Base-by-base conservation (phyloP, 2,113 vertebrate species). In the Hipposideros armiger region DNA sequence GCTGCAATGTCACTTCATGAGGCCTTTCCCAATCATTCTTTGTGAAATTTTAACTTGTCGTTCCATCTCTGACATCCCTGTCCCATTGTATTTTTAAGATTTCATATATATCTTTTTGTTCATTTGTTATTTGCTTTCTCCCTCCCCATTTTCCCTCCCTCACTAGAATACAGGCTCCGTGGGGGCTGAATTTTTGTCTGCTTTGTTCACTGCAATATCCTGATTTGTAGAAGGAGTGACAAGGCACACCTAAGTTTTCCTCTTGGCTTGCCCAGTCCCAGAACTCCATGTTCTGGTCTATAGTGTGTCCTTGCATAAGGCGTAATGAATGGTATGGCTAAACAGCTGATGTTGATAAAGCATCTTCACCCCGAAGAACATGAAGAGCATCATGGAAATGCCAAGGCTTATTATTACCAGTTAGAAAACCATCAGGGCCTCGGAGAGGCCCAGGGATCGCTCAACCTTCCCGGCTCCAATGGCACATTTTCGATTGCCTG, bases 341-440 rank as follows among this genome's bases (percentile, higher is more conserved):
- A 72, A 50, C 14, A 40, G 26, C 89, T 7, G 11, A 56, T 58
- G 42, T 47, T 64, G 90, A 88, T 69, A 45, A 76, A 86, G 5
- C 30, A 5, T 80, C 56, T 94, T 95, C n/a, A 82, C 50, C 62
- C 62, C 11, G n/a, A 87, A 90, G 40, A 84, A 8, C 56, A 19
- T 20, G 15, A 86, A 72, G 56, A 72, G 42, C 4, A 11, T 14
- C n/a, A 11, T n/a, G 72, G 52, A 73, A 52, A 94, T 86, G 56
- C 72, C 52, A 56, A 83, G 91, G 32, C 26, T 83, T 74, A 15
- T 87, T 73, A 86, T 76, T 87, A 45, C 74, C 58, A 74, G 16
- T 16, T 67, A 70, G 82, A 19, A 94, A 94, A 83, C 58, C 73
- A 69, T 24, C 22, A 94, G 94, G 26, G 42, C 40, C n/a, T 88